A percentile compares a stretch with the other conserved stretches of the same genome.
Conservation (phyloP, 2,888 invertebrate species). For the Imbricaverruca yamaguchii region DNA sequence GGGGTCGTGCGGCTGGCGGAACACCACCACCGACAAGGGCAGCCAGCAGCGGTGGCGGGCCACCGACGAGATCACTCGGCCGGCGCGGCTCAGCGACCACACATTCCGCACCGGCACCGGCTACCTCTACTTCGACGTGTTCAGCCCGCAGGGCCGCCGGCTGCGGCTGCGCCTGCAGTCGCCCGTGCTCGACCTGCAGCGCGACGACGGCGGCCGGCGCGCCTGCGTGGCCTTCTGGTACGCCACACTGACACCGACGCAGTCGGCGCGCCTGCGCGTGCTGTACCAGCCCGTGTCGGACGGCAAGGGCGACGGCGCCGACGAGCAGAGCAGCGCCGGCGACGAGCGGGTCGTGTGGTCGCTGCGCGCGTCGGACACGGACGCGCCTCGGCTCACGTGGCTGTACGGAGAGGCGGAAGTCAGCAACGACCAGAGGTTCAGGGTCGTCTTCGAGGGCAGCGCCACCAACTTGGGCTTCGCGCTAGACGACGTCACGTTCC, state of each 20-base stretch:
- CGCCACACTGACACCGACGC: slow-evolving; percentile 30
- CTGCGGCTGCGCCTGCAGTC: slow-evolving; percentile 45
- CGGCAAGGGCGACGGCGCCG: neutral
- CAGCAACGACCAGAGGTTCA: slow-evolving; percentile 45
- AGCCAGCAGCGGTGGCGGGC: slow-evolving; percentile 48
- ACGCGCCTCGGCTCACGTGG: slow-evolving; percentile 49
- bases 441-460: slow-evolving; percentile 49
- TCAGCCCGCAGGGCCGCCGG: slow-evolving; percentile 44
- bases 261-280: slow-evolving; percentile 29
- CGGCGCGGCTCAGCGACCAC: slow-evolving; percentile 51
- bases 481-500: slow-evolving; percentile 47
- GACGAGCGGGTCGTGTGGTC: slow-evolving; percentile 45
- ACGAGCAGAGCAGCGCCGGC: slow-evolving; percentile 25
- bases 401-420: slow-evolving; percentile 50
- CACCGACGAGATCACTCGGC: slow-evolving; percentile 48
- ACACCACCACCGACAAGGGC: slow-evolving; percentile 41
- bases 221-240: slow-evolving; percentile 51
- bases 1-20: slow-evolving; percentile 51
- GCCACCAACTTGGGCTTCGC: slow-evolving; percentile 54
- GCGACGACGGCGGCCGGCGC: slow-evolving; percentile 39
- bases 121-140: slow-evolving; percentile 53
- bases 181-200: slow-evolving; percentile 43
- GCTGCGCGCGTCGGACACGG: slow-evolving; percentile 48
- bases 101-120: slow-evolving; percentile 52
- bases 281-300: slow-evolving; percentile 16